Conservation (phyloP, 2,888 invertebrate genomes). For the Tipula lateralis region DNA sequence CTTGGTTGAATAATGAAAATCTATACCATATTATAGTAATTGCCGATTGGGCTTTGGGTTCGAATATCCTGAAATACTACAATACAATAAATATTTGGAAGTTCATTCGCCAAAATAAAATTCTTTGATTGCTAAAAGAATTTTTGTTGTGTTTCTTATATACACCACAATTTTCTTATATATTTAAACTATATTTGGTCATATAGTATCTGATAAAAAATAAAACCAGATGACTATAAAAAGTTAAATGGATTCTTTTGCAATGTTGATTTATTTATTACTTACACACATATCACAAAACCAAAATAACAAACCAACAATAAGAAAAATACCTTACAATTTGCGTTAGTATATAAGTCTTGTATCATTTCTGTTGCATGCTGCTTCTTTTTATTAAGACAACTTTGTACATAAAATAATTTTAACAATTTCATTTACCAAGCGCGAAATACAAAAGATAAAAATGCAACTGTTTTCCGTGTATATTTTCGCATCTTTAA, state of each 20-base stretch:
- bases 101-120: not conserved
- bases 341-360: not conserved
- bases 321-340: not conserved
- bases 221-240: not conserved
- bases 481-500: not conserved
- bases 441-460: not conserved
- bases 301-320: not conserved
- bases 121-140: not conserved
- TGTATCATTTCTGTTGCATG: not conserved
- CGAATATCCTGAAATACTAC: not conserved
- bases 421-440: not conserved
- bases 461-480: slow-evolving; percentile 1
- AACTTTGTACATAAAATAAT: not conserved
- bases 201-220: not conserved
- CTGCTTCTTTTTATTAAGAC: not conserved
- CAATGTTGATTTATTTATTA: not conserved
- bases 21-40: too few species aligned
- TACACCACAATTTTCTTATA: not conserved
- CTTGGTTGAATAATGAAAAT: too few species aligned
- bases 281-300: not conserved
- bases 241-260: not conserved
- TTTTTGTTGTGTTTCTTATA: not conserved
- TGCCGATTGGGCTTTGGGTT: too few species aligned
- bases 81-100: not conserved
- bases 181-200: slow-evolving; percentile 20